A percentile compares a stretch with the other conserved stretches of the same genome.
Evolutionary conservation across 2,797 vertebrate species (phyloP).

Genomic region (Huso huso): DNA sequence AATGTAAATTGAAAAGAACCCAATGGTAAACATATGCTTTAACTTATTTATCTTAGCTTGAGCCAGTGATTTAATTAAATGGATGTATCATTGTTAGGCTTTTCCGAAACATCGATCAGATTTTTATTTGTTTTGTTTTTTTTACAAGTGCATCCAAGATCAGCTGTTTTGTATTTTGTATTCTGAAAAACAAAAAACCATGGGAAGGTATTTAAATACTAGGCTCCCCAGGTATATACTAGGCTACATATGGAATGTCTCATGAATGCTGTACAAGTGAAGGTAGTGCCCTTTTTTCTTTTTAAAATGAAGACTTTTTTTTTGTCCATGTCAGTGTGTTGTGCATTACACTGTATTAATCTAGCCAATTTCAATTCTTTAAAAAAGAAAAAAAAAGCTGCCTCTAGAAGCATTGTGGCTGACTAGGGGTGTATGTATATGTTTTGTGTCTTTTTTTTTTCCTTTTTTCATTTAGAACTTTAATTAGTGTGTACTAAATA

Average conservation of each 20-base stretch:
- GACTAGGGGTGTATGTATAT: constrained; percentile 58
- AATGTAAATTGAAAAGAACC: constrained; percentile 38
- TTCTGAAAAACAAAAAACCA: constrained; percentile 39
- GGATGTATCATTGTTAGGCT: constrained; percentile 48
- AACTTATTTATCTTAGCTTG: constrained; percentile 54
- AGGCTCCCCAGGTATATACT: constrained; percentile 37
- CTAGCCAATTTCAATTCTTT: constrained; percentile 47
- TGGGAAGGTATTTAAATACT: constrained; percentile 42
- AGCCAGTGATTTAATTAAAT: constrained; percentile 63
- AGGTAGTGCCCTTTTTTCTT: constrained; percentile 40
- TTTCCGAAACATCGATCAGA: constrained; percentile 25
- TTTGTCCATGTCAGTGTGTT: constrained; percentile 51
- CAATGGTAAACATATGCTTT: constrained; percentile 36
- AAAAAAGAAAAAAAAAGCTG: constrained; percentile 34
- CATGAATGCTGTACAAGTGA: constrained; percentile 42
- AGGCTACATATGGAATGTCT: constrained; percentile 53
- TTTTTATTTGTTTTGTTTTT: constrained; percentile 37
- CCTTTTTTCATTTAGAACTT: constrained; percentile 64
- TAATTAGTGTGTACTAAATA: constrained; percentile 67
- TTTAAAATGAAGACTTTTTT: constrained; percentile 40
- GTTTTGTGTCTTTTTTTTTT: constrained; percentile 53
- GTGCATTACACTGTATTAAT: constrained; percentile 56
- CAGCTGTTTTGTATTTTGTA: constrained; percentile 50
- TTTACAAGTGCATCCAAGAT: constrained; percentile 39
- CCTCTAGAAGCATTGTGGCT: constrained; percentile 48